Conservation (phyloP, 2,797 vertebrate genomes). For the Manis javanica region DNA sequence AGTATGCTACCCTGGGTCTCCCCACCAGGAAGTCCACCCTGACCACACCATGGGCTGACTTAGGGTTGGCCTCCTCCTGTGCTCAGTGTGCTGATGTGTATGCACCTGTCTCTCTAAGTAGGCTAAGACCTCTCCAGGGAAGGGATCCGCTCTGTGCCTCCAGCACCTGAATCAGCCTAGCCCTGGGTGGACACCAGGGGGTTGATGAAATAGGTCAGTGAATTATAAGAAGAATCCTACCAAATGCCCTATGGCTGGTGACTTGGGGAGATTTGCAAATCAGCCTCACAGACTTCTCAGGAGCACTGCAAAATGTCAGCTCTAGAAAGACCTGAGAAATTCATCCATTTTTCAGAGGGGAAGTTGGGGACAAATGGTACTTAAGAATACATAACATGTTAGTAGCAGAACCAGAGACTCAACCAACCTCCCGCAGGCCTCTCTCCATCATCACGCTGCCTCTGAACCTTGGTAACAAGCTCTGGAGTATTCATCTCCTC, state of each 20-base stretch:
- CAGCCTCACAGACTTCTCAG: not conserved
- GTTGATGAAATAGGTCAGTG: not conserved
- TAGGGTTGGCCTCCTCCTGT: not conserved
- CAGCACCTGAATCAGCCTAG: not conserved
- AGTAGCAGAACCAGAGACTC: not conserved
- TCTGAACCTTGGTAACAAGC: not conserved
- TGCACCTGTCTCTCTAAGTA: not conserved
- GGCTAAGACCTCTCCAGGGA: not conserved
- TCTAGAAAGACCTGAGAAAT: not conserved
- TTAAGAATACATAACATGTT: not conserved
- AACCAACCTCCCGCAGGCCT: not conserved
- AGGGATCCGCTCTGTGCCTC: not conserved
- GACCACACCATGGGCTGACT: not conserved
- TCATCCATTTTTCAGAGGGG: not conserved
- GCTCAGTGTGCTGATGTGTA: not conserved
- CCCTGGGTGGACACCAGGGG: too few species aligned
- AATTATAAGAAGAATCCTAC: not conserved
- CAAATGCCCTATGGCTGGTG: rapidly evolving
- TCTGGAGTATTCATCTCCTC: not conserved
- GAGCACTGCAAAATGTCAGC: not conserved
- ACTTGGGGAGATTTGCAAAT: not conserved
- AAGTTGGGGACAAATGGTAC: not conserved
- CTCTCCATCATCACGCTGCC: not conserved
- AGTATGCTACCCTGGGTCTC: not conserved
- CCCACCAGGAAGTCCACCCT: not conserved